These are phyloP conservation scores for Callimorpha dominula DNA, from an alignment of 2,888 invertebrate species.

Conservation along the genomic window DNA sequence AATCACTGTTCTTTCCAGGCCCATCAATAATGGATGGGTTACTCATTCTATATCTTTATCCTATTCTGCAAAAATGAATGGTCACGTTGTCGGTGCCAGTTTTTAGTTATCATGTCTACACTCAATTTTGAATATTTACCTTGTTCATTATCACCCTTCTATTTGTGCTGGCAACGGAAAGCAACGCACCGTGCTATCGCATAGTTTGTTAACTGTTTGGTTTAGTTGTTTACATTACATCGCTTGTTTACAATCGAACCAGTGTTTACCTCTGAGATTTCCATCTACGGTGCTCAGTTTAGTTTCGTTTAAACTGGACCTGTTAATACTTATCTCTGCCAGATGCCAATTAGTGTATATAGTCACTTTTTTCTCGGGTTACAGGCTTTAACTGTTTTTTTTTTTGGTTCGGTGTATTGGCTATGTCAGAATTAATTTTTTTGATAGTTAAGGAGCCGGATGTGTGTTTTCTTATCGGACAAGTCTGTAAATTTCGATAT, in stretches of 20 bases:
- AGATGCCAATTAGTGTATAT: constrained; percentile 44
- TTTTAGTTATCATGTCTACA: constrained; percentile 47
- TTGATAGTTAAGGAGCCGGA: not conserved
- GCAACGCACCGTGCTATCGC: constrained; percentile 57
- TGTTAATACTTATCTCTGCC: constrained; percentile 32
- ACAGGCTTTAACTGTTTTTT: not conserved
- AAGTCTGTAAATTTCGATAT: not conserved
- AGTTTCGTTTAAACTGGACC: constrained; percentile 27
- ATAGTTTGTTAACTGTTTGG: constrained; percentile 43
- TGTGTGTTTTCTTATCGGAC: not conserved
- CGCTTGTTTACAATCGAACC: constrained; percentile 57
- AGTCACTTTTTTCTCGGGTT: constrained; percentile 17
- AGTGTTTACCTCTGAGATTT: constrained; percentile 48
- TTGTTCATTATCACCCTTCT: constrained; percentile 62
- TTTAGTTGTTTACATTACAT: constrained; percentile 47
- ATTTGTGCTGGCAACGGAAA: constrained; percentile 59
- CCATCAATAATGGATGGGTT: not conserved
- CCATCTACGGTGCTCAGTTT: constrained; percentile 42
- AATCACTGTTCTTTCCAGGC: constrained; percentile 7
- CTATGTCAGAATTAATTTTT: not conserved
- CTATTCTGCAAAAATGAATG: constrained; percentile 2
- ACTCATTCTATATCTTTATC: not conserved
- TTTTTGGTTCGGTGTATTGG: not conserved
- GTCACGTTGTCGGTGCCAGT: constrained; percentile 8
- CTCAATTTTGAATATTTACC: constrained; percentile 60